phyloP scores from a whole-genome alignment of 2,113 vertebrate species.

The Dermatemys mawii region DNA sequence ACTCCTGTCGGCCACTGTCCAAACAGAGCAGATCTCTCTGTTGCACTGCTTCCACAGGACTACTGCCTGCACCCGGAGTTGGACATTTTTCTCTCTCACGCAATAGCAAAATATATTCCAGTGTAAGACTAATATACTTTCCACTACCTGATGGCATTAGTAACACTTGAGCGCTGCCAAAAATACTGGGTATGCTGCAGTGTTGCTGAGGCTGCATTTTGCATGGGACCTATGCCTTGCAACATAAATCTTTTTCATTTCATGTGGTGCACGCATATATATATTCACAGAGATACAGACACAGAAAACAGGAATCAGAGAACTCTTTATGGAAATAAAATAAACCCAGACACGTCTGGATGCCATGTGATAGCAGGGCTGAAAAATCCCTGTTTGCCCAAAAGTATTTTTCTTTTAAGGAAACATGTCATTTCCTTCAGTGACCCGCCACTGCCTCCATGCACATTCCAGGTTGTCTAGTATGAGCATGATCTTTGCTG shows the following conservation, averaged over 20 bases:
- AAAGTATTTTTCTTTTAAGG: background rate
- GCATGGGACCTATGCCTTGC: background rate
- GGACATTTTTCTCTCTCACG: background rate
- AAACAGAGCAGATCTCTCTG: background rate
- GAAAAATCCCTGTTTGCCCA: background rate
- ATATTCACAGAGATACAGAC: background rate
- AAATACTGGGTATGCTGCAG: background rate
- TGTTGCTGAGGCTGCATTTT: background rate
- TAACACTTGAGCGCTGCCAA: background rate
- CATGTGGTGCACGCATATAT: background rate
- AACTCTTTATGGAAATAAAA: background rate
- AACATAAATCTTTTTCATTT: background rate
- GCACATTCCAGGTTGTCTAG: background rate
- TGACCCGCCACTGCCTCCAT: background rate
- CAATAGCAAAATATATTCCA: background rate
- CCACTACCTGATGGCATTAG: background rate
- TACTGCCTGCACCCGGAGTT: background rate
- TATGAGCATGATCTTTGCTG: background rate
- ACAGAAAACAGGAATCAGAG: background rate
- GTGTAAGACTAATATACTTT: background rate
- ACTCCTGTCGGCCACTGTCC: background rate
- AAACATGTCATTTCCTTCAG: background rate
- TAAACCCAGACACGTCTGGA: background rate
- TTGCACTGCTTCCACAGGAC: background rate
- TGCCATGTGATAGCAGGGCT: background rate